Evolutionary conservation across 2,888 invertebrate species (phyloP).

Genomic region (Cantharis lateralis): DNA sequence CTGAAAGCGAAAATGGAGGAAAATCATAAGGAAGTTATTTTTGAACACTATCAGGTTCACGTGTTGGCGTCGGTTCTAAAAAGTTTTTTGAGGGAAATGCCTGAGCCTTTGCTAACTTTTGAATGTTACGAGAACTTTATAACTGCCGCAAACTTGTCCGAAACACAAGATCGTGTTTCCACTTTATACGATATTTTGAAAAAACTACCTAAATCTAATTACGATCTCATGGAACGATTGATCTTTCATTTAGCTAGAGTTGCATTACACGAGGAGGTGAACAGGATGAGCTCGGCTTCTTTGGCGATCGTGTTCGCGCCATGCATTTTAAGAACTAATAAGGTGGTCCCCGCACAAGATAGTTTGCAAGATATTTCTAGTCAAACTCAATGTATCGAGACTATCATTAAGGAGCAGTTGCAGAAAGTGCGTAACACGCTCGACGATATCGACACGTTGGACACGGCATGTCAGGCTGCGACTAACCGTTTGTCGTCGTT

Average conservation of each 20-base stretch:
- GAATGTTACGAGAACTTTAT: slow-evolving; percentile 95
- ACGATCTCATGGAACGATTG: slow-evolving; percentile 87
- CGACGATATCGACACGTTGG: slow-evolving; percentile 88
- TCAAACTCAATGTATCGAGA: slow-evolving; percentile 89
- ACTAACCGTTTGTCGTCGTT: slow-evolving; percentile 77
- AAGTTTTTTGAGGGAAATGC: slow-evolving; percentile 88
- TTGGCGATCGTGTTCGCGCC: slow-evolving; percentile 95
- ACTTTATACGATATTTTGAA: slow-evolving; percentile 86
- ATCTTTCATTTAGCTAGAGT: slow-evolving; percentile 92
- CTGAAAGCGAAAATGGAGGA: slow-evolving; percentile 77
- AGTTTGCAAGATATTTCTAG: slow-evolving; percentile 87
- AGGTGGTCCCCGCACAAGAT: slow-evolving; percentile 87
- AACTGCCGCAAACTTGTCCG: slow-evolving; percentile 82
- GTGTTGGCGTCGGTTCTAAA: slow-evolving; percentile 89
- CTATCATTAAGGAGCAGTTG: slow-evolving; percentile 86
- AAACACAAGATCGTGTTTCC: slow-evolving; percentile 79
- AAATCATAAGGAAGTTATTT: slow-evolving; percentile 71
- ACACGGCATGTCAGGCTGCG: slow-evolving; percentile 85
- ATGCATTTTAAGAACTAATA: slow-evolving; percentile 87
- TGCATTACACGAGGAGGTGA: slow-evolving; percentile 82
- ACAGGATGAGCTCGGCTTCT: slow-evolving; percentile 90
- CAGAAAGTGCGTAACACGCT: slow-evolving; percentile 81
- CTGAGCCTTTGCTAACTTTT: slow-evolving; percentile 90
- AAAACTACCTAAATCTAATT: slow-evolving; percentile 87
- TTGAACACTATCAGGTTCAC: slow-evolving; percentile 84